Base-by-base conservation (phyloP, 2,113 vertebrate species). In the Pedionomus torquatus region DNA sequence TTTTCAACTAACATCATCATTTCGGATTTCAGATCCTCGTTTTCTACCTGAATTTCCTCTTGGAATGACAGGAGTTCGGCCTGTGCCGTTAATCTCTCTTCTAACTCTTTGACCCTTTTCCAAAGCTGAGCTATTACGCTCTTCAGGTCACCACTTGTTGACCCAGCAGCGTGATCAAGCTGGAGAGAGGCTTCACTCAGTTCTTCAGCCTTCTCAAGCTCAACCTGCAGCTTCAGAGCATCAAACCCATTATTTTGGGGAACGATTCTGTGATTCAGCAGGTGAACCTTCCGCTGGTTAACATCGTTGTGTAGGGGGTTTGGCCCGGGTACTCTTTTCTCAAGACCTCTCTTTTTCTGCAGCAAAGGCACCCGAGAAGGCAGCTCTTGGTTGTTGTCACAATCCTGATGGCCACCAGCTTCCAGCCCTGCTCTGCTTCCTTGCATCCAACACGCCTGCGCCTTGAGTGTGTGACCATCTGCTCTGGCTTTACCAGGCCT, bases 111-210 rank as follows among this genome's bases (percentile, higher is more conserved):
- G 0, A 97, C 90, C 77, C 95, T 98, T 71, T 98, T 95, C 89
- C 98, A 97, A 37, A 99, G 98, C 48, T 98, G 95, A 25, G 93
- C 64, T 43, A 98, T 95, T 17, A 98, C 83, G 3, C 97, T 92
- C 7, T 94, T 97, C 17, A 99, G 96, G 61, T 98, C 97, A 39
- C 97, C 17, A 0, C 97, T 98, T 85, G 83, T 43, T n/a, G 86
- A 63, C 26, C 83, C 75, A 2, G 96, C 87, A 51, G 77, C 46
- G 33, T 66, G 93, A 41, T 97, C 97, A 72, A 98, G 83, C 77
- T 71, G 83, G 19, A 97, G 80, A 44, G 96, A 97, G 2, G 86
- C 92, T 37, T 97, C 91, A 0, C 93, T 92, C 58, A 92, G 83
- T 15, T 98, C 98, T 26, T 97, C 95, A 26, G 89, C 79, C 5